Conservation (phyloP, 2,888 invertebrate species). For the Pandemis cinnamomeana region DNA sequence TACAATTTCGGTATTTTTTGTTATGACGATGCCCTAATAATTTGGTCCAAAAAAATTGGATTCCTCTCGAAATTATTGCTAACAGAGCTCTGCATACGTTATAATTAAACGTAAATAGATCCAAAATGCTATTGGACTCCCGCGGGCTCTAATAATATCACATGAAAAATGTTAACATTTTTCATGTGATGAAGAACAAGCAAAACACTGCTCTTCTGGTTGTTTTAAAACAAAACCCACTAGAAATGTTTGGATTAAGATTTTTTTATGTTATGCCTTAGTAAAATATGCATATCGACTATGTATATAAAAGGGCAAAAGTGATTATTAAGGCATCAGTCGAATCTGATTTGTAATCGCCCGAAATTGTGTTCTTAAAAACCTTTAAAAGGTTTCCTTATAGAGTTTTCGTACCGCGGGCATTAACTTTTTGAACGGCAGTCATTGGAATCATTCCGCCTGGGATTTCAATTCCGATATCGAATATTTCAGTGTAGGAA, state of each 20-base stretch:
- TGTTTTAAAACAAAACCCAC: neutral
- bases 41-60: constrained; percentile 36
- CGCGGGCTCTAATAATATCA: neutral
- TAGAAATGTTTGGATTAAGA: too few species aligned
- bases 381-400: constrained; percentile 9
- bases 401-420: constrained; percentile 4
- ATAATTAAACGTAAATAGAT: constrained; percentile 33
- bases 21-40: constrained; percentile 17
- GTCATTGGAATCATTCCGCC: constrained; percentile 44
- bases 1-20: constrained; percentile 12
- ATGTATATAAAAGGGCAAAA: neutral
- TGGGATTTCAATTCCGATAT: constrained; percentile 46
- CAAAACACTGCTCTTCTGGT: too few species aligned
- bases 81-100: constrained; percentile 22
- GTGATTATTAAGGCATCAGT: neutral
- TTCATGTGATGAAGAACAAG: too few species aligned
- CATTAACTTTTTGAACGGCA: constrained; percentile 40
- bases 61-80: constrained; percentile 23
- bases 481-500: constrained; percentile 48
- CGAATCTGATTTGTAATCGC: constrained; percentile 3
- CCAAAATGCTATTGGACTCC: neutral
- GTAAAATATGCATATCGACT: too few species aligned
- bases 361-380: neutral
- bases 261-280: too few species aligned
- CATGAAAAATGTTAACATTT: neutral